These are phyloP conservation scores for Lobophora halterata DNA, from an alignment of 2,888 invertebrate species.

Conservation along the genomic window DNA sequence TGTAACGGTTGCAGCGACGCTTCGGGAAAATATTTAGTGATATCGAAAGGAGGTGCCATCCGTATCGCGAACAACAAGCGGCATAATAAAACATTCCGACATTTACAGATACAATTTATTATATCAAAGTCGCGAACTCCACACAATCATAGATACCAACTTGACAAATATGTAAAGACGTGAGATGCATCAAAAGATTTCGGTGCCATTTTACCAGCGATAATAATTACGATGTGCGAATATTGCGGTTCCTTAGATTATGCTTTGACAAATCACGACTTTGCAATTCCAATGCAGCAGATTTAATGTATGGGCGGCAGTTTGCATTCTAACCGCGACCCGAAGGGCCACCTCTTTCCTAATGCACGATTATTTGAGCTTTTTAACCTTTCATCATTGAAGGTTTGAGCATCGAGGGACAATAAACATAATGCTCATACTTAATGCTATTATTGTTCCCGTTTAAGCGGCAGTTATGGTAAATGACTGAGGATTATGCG, in stretches of 20 bases:
- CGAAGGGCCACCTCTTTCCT: conserved; percentile 79
- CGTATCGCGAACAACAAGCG: conserved; percentile 29
- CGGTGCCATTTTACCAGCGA: conserved; percentile 74
- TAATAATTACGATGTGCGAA: conserved; percentile 81
- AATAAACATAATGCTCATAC: conserved; percentile 70
- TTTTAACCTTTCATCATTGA: conserved; percentile 79
- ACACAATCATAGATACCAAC: conserved; percentile 20
- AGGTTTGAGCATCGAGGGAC: conserved; percentile 72
- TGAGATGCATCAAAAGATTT: conserved; percentile 49
- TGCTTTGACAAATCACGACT: conserved; percentile 82
- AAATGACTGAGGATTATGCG: conserved; percentile 18
- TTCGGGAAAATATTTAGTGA: conserved; percentile 66
- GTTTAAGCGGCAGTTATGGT: conserved; percentile 43
- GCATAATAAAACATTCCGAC: conserved; percentile 8
- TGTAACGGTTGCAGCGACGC: conserved; percentile 66
- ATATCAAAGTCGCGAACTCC: conserved; percentile 14
- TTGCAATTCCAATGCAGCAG: conserved; percentile 79
- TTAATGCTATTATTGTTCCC: conserved; percentile 62
- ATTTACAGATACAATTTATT: conserved; percentile 27
- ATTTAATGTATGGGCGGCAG: conserved; percentile 81
- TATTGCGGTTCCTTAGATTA: conserved; percentile 79
- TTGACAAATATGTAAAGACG: conserved; percentile 26
- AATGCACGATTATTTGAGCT: conserved; percentile 81
- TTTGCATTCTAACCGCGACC: conserved; percentile 81
- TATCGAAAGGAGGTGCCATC: conserved; percentile 57